A percentile compares a stretch with the other conserved stretches of the same genome.
Conservation (phyloP, 2,113 vertebrate species). For the Dipodomys merriami region DNA sequence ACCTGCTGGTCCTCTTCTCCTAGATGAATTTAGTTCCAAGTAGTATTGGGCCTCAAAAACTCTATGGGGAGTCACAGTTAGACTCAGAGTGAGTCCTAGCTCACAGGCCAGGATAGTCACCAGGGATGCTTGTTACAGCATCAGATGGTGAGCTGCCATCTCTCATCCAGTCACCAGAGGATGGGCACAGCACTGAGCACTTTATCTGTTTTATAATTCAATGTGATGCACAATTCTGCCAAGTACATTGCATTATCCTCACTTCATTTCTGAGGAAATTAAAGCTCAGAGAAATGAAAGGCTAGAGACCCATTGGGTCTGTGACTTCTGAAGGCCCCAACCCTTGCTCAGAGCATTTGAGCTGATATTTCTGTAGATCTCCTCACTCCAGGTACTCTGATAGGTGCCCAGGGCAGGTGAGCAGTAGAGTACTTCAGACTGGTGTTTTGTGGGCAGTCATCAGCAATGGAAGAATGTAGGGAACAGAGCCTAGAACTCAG, state of each 20-base stretch:
- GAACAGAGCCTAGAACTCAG: neutral
- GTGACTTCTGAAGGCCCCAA: neutral
- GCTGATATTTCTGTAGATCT: neutral
- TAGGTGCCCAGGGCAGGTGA: neutral
- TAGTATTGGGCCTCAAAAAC: neutral
- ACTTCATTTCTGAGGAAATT: neutral
- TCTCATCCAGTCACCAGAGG: accelerated
- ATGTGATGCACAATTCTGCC: too few relatives aligned
- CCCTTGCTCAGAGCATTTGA: neutral
- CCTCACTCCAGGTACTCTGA: neutral
- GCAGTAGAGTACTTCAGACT: neutral
- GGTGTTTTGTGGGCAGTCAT: neutral
- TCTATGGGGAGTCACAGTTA: neutral
- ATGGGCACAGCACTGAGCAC: neutral
- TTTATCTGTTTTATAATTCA: neutral
- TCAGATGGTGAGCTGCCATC: accelerated
- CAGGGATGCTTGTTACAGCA: accelerated
- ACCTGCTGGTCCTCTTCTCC: neutral
- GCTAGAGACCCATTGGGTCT: neutral
- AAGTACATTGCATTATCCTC: neutral
- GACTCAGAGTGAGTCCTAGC: neutral
- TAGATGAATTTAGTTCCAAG: neutral
- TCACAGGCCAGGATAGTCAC: accelerated
- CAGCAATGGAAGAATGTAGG: neutral
- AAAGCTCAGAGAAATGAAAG: neutral